These are phyloP conservation scores for Phaedon cochleariae DNA, from an alignment of 2,888 invertebrate genomes.

Conservation along the genomic window DNA sequence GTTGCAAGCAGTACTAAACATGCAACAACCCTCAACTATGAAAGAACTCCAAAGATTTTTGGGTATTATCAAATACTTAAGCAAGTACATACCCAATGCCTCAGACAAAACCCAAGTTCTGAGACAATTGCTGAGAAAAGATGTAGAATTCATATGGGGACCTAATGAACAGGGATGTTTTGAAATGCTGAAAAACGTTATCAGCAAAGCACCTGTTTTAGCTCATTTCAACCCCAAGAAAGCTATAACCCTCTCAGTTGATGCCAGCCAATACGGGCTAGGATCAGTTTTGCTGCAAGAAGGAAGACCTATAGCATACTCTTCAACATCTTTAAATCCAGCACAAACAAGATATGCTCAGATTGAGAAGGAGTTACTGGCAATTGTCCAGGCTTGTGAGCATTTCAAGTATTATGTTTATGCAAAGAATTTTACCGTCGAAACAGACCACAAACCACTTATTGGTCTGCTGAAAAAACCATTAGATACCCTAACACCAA, in stretches of 20 bases:
- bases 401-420: not conserved
- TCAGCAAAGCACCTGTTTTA: not conserved
- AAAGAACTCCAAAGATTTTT: constrained; percentile 11
- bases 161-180: not conserved
- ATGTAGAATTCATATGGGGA: constrained; percentile 29
- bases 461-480: constrained; percentile 3
- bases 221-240: not conserved
- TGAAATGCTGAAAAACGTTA: not conserved
- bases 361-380: not conserved
- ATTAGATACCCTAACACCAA: not conserved
- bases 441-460: constrained; percentile 4
- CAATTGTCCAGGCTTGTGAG: not conserved
- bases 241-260: not conserved
- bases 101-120: constrained; percentile 24
- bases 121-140: constrained; percentile 34
- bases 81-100: constrained; percentile 28
- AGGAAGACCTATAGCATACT: not conserved
- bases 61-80: constrained; percentile 29
- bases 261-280: not conserved
- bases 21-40: not conserved
- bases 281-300: not conserved
- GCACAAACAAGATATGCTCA: not conserved
- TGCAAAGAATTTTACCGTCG: not conserved
- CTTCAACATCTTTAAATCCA: not conserved
- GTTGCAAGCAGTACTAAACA: too few relatives aligned